These are phyloP conservation scores for Diorhabda sublineata DNA, from an alignment of 1,140 invertebrate species.

Conservation along the genomic window DNA sequence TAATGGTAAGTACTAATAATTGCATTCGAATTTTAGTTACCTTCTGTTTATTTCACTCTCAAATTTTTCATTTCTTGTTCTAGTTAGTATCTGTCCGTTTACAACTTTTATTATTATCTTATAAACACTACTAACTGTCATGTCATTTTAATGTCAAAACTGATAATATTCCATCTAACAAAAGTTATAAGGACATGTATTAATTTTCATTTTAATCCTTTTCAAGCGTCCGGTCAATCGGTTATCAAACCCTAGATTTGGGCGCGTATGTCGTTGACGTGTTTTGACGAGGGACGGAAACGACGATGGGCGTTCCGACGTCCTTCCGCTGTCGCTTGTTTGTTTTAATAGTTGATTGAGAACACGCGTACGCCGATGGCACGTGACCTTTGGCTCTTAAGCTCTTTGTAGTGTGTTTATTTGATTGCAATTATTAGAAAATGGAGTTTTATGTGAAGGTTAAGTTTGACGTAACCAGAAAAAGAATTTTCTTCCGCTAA, in stretches of 20 bases:
- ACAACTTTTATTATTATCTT: no score
- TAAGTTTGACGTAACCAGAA: no score
- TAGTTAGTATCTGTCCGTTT: no score
- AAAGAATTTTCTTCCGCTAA: no score
- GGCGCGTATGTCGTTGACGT: background rate
- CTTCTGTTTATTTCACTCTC: no score
- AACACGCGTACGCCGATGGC: slow-evolving; percentile 11
- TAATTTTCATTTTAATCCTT: background rate
- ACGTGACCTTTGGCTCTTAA: slow-evolving; percentile 11
- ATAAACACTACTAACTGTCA: no score
- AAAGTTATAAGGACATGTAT: background rate
- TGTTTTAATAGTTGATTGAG: slow-evolving; percentile 16
- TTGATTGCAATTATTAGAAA: slow-evolving; percentile 12
- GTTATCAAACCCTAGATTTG: background rate
- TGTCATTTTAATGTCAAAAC: no score
- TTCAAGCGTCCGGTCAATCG: background rate
- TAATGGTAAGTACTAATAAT: slow-evolving; percentile 11
- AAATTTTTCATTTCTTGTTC: no score
- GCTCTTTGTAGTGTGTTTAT: background rate
- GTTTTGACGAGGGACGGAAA: slow-evolving; percentile 1
- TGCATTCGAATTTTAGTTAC: no score
- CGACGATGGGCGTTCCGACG: background rate
- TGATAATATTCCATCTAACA: no score
- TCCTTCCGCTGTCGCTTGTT: slow-evolving; percentile 5
- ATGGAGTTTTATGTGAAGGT: background rate